Percentiles rank a stretch among this genome's conserved stretches.
These are phyloP conservation scores for Antrozous pallidus DNA, from an alignment of 2,797 vertebrate species.

Conservation along the genomic window DNA sequence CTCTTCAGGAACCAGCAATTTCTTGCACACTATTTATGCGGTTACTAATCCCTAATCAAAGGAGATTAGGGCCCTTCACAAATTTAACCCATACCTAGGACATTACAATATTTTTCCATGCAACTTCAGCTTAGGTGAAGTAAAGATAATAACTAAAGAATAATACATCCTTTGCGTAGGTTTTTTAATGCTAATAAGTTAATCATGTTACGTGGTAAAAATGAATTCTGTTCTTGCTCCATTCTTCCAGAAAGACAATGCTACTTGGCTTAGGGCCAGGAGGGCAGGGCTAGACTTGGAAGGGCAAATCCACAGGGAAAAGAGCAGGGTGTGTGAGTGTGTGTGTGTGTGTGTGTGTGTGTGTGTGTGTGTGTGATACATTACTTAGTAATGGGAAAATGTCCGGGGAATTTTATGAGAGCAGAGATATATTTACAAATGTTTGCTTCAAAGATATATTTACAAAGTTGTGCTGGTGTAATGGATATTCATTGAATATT, in stretches of 20 bases:
- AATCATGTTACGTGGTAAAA: neutral
- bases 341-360: too few species aligned
- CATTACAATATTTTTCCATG: neutral
- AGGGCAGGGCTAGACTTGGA: neutral
- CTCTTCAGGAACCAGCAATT: slow-evolving; percentile 5
- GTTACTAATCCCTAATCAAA: slow-evolving; percentile 34
- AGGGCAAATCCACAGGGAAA: neutral
- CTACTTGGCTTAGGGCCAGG: neutral
- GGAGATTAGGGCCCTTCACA: slow-evolving; percentile 32
- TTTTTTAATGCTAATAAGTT: neutral
- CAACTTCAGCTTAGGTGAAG: neutral
- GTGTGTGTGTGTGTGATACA: too few species aligned
- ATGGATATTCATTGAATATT: neutral
- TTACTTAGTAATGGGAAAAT: neutral
- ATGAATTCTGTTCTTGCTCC: neutral
- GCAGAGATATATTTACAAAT: too few species aligned
- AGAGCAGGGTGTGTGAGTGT: too few species aligned
- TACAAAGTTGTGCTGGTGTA: neutral
- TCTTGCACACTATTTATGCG: slow-evolving; percentile 20
- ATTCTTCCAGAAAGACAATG: neutral
- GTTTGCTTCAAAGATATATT: too few species aligned
- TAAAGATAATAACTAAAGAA: neutral
- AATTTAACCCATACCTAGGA: slow-evolving; percentile 47
- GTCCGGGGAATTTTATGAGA: neutral
- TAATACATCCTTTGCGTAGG: neutral